These are phyloP conservation scores for Callionymus lyra DNA, from an alignment of 2,113 vertebrate genomes.

Conservation along the genomic window DNA sequence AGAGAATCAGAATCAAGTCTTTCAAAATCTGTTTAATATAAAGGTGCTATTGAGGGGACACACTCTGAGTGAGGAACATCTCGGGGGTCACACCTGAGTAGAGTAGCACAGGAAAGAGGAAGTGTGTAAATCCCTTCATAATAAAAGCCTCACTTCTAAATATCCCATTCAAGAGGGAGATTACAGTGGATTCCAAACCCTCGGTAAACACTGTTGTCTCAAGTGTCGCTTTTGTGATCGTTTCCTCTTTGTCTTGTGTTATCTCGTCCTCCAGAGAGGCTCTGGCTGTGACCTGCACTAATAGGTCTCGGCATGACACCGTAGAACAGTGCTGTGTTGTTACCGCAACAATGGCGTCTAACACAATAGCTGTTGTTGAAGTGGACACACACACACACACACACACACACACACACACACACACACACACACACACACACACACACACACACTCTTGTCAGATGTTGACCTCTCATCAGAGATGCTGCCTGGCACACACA, in stretches of 20 bases:
- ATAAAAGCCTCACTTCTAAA: no score
- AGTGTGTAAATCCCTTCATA: no score
- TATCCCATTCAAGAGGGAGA: no score
- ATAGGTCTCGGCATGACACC: constrained; percentile 60
- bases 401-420: constrained; percentile 11
- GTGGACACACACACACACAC: constrained; percentile 12
- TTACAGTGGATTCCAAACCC: no score
- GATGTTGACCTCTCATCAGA: constrained; percentile 14
- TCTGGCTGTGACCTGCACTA: constrained; percentile 45
- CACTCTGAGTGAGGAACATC: no score
- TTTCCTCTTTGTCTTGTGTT: constrained; percentile 62
- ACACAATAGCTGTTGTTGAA: constrained; percentile 61
- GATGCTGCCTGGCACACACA: constrained; percentile 40
- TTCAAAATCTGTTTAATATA: no score
- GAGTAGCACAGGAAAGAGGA: no score
- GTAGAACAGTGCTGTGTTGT: constrained; percentile 50
- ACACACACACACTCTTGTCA: constrained; percentile 23
- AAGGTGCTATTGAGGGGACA: no score
- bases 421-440: constrained; percentile 11
- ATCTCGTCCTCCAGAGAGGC: constrained; percentile 31
- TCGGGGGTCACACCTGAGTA: no score
- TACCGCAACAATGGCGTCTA: constrained; percentile 37
- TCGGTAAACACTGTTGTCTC: constrained; percentile 19
- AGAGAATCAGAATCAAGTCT: no score
- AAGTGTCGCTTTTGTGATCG: constrained; percentile 51